Evolutionary conservation across 2,888 invertebrate genomes (phyloP).

Genomic region (Dorcus hopei): DNA sequence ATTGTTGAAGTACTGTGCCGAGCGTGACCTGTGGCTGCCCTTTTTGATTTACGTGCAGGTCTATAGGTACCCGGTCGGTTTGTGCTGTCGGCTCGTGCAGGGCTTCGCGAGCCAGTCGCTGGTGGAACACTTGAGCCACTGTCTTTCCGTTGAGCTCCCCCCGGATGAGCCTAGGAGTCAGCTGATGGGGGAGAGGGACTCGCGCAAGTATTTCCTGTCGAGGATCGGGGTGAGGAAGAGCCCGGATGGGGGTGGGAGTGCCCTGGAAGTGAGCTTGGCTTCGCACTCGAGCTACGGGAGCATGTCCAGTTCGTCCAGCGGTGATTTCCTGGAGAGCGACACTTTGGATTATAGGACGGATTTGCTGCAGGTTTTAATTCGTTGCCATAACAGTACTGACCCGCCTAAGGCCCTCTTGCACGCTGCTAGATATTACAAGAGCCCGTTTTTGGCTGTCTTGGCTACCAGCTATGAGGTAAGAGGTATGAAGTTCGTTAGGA

Average conservation of each 20-base stretch:
- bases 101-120: constrained; percentile 57
- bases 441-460: constrained; percentile 62
- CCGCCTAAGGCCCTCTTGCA: constrained; percentile 63
- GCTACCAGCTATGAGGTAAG: constrained; percentile 68
- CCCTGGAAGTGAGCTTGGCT: constrained; percentile 19
- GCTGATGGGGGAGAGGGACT: constrained; percentile 42
- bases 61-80: constrained; percentile 63
- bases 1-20: constrained; percentile 60
- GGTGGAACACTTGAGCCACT: constrained; percentile 60
- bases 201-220: constrained; percentile 44
- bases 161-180: constrained; percentile 34
- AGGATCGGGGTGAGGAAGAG: constrained; percentile 38
- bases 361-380: constrained; percentile 61
- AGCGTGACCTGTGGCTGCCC: constrained; percentile 65
- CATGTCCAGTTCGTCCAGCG: constrained; percentile 43
- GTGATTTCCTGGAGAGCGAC: constrained; percentile 42
- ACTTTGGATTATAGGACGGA: constrained; percentile 43
- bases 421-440: constrained; percentile 56
- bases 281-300: constrained; percentile 33
- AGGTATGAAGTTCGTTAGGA: constrained; percentile 5
- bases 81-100: constrained; percentile 57
- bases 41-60: constrained; percentile 67
- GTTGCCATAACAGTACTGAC: constrained; percentile 67
- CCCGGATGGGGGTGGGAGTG: constrained; percentile 9
- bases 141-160: constrained; percentile 39